Conservation (phyloP, 2,888 invertebrate species). For the Allolobophora icterica region DNA sequence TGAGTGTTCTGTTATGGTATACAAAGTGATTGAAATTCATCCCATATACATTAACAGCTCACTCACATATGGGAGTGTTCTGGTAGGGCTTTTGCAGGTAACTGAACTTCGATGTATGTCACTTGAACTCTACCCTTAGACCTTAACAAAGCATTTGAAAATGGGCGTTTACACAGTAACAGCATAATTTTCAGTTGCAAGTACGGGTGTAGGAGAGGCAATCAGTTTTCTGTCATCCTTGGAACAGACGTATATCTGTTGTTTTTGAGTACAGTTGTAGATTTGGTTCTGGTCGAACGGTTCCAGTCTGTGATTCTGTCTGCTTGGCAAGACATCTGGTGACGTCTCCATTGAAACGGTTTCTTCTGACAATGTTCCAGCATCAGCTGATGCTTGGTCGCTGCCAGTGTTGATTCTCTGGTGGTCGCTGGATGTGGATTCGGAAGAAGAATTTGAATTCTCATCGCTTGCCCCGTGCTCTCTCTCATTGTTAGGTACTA, state of each 20-base stretch:
- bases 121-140: neutral
- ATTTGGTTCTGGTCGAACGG: neutral
- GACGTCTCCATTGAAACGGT: neutral
- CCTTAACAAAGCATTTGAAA: neutral
- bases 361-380: neutral
- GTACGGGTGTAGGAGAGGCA: neutral
- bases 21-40: no score
- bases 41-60: neutral
- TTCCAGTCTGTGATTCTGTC: neutral
- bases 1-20: no score
- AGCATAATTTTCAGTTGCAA: neutral
- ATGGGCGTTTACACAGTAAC: neutral
- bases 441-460: neutral
- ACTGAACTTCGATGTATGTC: neutral
- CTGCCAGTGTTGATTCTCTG: neutral
- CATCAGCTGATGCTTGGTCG: neutral
- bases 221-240: constrained; percentile 3
- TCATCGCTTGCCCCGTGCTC: neutral
- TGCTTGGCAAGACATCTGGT: neutral
- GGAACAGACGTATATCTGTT: neutral
- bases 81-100: neutral
- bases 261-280: neutral
- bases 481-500: neutral
- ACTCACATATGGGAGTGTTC: neutral
- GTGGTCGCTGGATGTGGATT: neutral